Evolutionary conservation across 2,888 invertebrate species (phyloP).

Genomic region (Macaria notata): DNA sequence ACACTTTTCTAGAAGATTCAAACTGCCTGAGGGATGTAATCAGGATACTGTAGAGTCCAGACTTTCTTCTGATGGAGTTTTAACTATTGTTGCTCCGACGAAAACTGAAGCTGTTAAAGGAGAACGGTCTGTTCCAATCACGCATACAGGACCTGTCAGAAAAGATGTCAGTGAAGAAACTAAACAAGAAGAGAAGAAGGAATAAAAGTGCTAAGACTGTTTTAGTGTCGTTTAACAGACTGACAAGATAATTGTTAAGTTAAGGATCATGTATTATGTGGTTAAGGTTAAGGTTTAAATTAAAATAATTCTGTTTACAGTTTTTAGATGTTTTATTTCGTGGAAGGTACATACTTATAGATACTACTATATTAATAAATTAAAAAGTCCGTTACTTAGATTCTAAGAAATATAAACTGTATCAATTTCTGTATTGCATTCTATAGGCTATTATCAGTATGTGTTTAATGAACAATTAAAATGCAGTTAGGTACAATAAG

Average conservation of each 20-base stretch:
- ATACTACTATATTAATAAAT: no score
- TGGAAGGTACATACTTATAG: no score
- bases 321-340: no score
- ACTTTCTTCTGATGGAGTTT: slow-evolving; percentile 89
- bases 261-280: not conserved
- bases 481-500: no score
- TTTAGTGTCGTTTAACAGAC: slow-evolving; percentile 19
- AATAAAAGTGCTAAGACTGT: slow-evolving; percentile 3
- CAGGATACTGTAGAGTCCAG: slow-evolving; percentile 87
- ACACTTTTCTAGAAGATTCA: slow-evolving; percentile 86
- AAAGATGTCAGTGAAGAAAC: slow-evolving; percentile 48
- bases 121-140: slow-evolving; percentile 81
- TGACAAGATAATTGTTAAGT: slow-evolving; percentile 12
- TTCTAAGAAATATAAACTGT: no score
- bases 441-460: no score
- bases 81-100: slow-evolving; percentile 85
- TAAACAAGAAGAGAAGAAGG: slow-evolving; percentile 24
- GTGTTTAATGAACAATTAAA: no score
- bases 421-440: no score
- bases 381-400: no score
- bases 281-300: no score
- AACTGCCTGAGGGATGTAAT: slow-evolving; percentile 87
- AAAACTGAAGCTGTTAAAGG: slow-evolving; percentile 53
- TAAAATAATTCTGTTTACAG: no score
- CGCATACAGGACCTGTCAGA: slow-evolving; percentile 81